Conservation (phyloP, 2,888 invertebrate genomes). For the Camptogramma bilineatum region DNA sequence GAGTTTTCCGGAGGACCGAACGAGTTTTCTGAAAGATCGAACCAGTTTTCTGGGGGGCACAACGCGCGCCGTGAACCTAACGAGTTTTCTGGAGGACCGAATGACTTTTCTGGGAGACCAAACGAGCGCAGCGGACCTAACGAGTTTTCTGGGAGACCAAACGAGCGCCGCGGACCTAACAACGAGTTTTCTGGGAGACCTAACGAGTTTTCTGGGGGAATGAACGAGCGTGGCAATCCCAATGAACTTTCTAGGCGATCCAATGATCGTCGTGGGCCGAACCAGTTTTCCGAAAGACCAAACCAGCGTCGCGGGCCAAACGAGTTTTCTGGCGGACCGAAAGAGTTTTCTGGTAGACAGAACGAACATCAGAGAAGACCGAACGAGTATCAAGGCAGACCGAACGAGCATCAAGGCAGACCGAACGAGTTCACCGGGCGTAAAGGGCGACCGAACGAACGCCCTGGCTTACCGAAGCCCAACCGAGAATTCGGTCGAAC, state of each 20-base stretch:
- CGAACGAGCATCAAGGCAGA: conserved; percentile 5
- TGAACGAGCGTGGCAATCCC: conserved; percentile 3
- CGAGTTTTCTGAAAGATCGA: conserved; percentile 6
- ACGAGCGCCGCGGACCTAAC: too few species aligned
- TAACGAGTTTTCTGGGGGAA: conserved; percentile 3
- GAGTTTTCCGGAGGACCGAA: background rate
- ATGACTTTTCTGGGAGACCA: conserved; percentile 4
- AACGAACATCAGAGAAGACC: background rate
- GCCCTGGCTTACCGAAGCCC: background rate
- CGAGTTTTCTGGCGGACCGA: conserved; percentile 8
- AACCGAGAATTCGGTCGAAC: conserved; percentile 9
- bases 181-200: conserved; percentile 14
- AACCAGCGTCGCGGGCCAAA: conserved; percentile 7
- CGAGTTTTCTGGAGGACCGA: conserved; percentile 2
- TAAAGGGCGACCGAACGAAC: background rate
- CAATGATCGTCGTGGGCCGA: conserved; percentile 14
- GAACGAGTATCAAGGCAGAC: conserved; percentile 4
- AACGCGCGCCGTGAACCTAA: background rate
- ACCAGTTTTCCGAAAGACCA: conserved; percentile 12
- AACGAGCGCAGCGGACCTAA: background rate
- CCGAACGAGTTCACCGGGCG: conserved; percentile 1
- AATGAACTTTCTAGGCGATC: conserved; percentile 9
- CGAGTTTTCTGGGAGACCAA: conserved; percentile 8
- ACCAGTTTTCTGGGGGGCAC: conserved; percentile 1
- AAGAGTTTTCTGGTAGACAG: background rate